These are phyloP conservation scores for Corythornis leucogaster DNA, from an alignment of 2,797 vertebrate genomes.

Conservation along the genomic window DNA sequence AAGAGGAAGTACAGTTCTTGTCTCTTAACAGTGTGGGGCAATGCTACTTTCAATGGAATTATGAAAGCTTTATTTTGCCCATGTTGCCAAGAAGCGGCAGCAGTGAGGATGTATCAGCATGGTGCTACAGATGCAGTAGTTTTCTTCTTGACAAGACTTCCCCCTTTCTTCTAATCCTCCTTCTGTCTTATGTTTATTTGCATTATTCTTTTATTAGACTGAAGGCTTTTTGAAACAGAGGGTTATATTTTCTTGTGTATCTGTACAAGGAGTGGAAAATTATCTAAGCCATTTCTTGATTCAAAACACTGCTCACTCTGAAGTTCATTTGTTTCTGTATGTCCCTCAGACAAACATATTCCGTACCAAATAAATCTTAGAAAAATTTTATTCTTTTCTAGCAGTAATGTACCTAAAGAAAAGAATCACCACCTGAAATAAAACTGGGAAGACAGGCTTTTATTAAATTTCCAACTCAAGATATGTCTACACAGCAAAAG, in stretches of 20 bases:
- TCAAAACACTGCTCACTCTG: neutral
- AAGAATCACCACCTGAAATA: neutral
- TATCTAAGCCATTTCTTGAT: neutral
- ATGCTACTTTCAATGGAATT: neutral
- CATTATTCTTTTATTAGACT: neutral
- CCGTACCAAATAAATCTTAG: neutral
- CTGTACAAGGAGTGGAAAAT: neutral
- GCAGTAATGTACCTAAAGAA: neutral
- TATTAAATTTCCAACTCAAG: neutral
- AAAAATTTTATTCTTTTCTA: neutral
- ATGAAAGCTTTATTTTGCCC: neutral
- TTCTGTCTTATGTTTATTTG: neutral
- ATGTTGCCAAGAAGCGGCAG: neutral
- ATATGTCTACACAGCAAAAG: neutral
- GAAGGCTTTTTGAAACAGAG: neutral
- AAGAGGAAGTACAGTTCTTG: neutral
- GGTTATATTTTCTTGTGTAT: neutral
- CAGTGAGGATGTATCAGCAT: neutral
- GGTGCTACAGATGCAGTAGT: neutral
- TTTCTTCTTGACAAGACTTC: neutral
- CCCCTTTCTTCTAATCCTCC: neutral
- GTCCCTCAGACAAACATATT: neutral
- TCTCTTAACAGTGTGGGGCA: neutral
- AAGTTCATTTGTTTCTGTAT: neutral
- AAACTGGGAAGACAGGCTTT: neutral